These are phyloP conservation scores for Cercopithecus petaurista DNA, from an alignment of 2,797 vertebrate genomes.

Conservation along the genomic window DNA sequence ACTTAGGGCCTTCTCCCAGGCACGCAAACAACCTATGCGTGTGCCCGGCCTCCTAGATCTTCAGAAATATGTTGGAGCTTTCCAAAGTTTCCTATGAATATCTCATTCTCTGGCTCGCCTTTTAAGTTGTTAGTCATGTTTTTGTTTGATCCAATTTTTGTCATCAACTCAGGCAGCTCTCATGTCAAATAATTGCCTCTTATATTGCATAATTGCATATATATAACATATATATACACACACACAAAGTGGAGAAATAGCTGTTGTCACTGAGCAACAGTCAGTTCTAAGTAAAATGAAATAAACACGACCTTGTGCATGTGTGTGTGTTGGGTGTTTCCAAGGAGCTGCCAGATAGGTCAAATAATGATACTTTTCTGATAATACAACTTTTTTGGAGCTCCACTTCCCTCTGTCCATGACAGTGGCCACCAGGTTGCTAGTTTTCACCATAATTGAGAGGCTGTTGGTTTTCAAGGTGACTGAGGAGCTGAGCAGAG, in stretches of 20 bases:
- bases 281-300: background rate
- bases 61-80: background rate
- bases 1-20: background rate
- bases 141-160: background rate
- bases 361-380: background rate
- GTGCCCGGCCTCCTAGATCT: background rate
- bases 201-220: background rate
- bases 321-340: background rate
- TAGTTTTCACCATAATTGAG: background rate
- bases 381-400: background rate
- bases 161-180: background rate
- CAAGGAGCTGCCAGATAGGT: background rate
- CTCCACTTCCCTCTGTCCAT: background rate
- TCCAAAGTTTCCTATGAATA: background rate
- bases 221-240: accelerated
- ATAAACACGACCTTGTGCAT: background rate
- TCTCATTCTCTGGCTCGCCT: background rate
- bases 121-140: background rate
- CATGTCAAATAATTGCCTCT: background rate
- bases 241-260: background rate
- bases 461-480: background rate
- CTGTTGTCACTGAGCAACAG: background rate
- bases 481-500: background rate
- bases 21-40: background rate
- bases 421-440: background rate